Evolutionary conservation across 2,113 vertebrate species (phyloP).

Genomic region (Odontophorus gujanensis): DNA sequence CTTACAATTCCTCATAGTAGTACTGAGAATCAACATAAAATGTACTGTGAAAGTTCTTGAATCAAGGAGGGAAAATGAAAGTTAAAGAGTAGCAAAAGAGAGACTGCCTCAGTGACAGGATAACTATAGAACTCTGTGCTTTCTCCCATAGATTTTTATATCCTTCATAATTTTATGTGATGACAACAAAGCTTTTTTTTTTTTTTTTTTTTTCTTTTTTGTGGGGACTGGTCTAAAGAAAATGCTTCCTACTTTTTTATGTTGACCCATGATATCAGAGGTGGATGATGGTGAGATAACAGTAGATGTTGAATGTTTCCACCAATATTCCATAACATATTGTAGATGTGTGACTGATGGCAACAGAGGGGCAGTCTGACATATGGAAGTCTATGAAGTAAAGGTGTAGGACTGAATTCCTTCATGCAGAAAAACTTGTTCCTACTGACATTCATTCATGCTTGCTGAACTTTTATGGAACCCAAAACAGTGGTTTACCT

Average conservation of each 20-base stretch:
- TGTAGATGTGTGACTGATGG: too few relatives aligned
- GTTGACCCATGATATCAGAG: not conserved
- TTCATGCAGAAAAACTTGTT: too few relatives aligned
- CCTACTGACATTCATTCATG: too few relatives aligned
- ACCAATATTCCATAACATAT: not conserved
- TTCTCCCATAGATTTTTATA: slow-evolving; percentile 30
- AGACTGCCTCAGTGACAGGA: slow-evolving; percentile 16
- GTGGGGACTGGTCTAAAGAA: not conserved
- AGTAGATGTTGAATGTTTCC: not conserved
- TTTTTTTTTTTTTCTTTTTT: slow-evolving; percentile 13
- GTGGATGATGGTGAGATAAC: not conserved
- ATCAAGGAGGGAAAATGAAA: not conserved
- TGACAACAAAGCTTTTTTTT: slow-evolving; percentile 24
- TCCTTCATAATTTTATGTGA: slow-evolving; percentile 19
- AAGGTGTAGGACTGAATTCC: too few relatives aligned
- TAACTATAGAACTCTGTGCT: slow-evolving; percentile 3
- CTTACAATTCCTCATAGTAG: slow-evolving; percentile 5
- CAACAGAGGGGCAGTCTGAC: too few relatives aligned
- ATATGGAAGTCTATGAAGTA: too few relatives aligned
- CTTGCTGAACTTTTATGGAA: too few relatives aligned
- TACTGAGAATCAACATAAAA: slow-evolving; percentile 42
- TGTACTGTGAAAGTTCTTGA: slow-evolving; percentile 19
- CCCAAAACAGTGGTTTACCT: too few relatives aligned
- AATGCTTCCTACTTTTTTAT: not conserved
- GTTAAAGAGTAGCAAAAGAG: slow-evolving; percentile 31